Conservation (phyloP, 2,888 invertebrate species). For the Elysia crispata region DNA sequence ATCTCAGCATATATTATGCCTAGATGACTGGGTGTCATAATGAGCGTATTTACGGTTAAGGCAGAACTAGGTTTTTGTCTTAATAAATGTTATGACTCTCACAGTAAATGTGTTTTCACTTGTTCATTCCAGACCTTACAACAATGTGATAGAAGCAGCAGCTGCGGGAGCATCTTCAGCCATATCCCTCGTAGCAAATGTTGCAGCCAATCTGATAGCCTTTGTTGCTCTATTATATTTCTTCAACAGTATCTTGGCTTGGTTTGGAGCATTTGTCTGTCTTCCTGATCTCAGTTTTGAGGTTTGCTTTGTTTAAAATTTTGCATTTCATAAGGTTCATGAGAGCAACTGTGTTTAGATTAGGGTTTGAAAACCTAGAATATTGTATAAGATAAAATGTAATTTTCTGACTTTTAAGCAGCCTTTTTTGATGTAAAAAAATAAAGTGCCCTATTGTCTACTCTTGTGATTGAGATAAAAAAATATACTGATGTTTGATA, state of each 20-base stretch:
- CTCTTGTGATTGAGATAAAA: no score
- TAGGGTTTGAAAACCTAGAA: no score
- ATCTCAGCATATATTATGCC: no score
- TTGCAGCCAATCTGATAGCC: conserved; percentile 94
- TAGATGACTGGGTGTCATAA: no score
- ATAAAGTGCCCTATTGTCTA: no score
- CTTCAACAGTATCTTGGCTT: conserved; percentile 87
- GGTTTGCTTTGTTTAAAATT: conserved; percentile 53
- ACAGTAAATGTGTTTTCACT: background rate
- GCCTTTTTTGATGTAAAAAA: no score
- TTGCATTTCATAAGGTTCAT: no score
- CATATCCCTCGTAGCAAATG: conserved; percentile 88
- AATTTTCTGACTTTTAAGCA: no score
- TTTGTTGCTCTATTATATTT: conserved; percentile 92
- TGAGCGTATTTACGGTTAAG: no score
- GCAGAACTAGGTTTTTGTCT: background rate
- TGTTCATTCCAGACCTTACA: conserved; percentile 83
- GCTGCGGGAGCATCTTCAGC: conserved; percentile 91
- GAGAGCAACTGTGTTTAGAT: no score
- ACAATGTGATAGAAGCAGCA: conserved; percentile 92
- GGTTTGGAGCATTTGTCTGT: conserved; percentile 83
- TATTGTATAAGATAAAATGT: no score
- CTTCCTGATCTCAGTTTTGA: conserved; percentile 67
- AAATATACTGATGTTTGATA: no score
- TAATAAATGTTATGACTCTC: background rate